These are phyloP conservation scores for Picus viridis DNA, from an alignment of 2,797 vertebrate species.

Conservation along the genomic window DNA sequence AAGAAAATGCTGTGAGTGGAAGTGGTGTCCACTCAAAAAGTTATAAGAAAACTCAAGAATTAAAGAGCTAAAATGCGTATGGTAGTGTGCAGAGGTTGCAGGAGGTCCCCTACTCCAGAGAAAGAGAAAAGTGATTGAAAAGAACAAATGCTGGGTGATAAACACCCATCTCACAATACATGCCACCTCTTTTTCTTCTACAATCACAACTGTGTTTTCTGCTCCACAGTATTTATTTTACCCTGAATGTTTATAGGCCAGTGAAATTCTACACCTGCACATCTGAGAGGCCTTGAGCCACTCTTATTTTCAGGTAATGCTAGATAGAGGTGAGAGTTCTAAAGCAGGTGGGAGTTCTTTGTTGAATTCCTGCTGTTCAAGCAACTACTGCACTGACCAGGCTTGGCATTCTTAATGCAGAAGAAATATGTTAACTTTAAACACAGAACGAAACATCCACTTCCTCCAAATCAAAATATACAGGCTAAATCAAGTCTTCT, in stretches of 20 bases:
- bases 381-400: neutral
- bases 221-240: constrained; percentile 4
- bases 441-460: neutral
- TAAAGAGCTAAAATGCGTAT: neutral
- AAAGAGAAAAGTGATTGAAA: neutral
- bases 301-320: neutral
- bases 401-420: neutral
- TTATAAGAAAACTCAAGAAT: neutral
- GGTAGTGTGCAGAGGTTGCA: neutral
- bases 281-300: constrained; percentile 35
- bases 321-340: neutral
- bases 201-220: neutral
- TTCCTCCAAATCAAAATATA: neutral
- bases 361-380: neutral
- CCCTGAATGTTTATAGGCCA: neutral
- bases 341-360: constrained; percentile 11
- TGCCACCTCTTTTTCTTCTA: neutral
- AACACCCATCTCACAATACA: neutral
- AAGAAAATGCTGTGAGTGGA: neutral
- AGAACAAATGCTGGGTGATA: neutral
- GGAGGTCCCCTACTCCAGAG: neutral
- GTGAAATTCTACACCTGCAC: constrained; percentile 60
- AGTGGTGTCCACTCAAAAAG: neutral
- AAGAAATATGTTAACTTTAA: neutral
- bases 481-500: neutral